Conservation (phyloP, 2,113 vertebrate genomes). For the Sturnira hondurensis region DNA sequence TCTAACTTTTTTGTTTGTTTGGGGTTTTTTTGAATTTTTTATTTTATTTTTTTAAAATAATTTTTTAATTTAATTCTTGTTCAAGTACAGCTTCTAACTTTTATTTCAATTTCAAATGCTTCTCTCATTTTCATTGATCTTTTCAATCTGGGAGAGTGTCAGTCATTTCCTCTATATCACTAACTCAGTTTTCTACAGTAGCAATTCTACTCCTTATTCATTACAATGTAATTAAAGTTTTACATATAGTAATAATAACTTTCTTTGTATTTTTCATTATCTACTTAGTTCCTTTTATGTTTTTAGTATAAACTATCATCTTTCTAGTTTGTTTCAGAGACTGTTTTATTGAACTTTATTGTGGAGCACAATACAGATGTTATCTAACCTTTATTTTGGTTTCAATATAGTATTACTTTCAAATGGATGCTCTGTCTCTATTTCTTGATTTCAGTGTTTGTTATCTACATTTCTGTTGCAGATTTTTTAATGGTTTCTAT, state of each 20-base stretch:
- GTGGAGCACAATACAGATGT: neutral
- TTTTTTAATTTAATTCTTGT: too few relatives aligned
- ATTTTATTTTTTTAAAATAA: too few relatives aligned
- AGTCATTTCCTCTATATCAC: neutral
- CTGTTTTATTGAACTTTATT: slow-evolving; percentile 21
- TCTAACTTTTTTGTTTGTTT: neutral
- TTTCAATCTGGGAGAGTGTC: neutral
- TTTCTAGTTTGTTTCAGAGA: slow-evolving; percentile 19
- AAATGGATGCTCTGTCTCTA: neutral
- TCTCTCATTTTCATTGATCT: neutral
- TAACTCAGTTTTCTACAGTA: neutral
- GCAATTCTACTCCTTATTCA: neutral
- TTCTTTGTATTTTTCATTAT: neutral
- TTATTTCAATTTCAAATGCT: neutral
- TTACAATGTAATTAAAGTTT: neutral
- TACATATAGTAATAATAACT: neutral
- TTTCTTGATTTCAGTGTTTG: neutral
- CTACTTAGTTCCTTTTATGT: neutral
- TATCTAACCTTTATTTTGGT: neutral
- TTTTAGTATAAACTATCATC: neutral
- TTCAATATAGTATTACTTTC: slow-evolving; percentile 14
- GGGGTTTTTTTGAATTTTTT: too few relatives aligned
- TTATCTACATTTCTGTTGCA: neutral
- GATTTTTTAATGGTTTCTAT: neutral
- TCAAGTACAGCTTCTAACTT: too few relatives aligned